phyloP scores from a whole-genome alignment of 2,797 vertebrate species.

The Pteronotus mesoamericanus region DNA sequence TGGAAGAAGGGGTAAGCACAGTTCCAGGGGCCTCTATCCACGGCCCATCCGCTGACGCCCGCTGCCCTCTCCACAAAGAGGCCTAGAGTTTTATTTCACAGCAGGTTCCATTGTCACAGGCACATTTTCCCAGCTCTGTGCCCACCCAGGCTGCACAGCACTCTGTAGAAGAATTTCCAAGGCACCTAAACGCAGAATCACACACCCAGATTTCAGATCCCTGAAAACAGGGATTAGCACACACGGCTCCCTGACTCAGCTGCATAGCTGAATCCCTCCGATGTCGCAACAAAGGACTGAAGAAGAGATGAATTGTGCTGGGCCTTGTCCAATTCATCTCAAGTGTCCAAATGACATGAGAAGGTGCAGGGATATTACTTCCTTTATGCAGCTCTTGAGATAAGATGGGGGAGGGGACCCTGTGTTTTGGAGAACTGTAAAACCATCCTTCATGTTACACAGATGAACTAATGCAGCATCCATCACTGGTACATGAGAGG shows the following conservation, averaged over 20 bases:
- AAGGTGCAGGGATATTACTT: background rate
- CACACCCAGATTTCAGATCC: background rate
- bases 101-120: background rate
- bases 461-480: conserved; percentile 45
- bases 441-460: background rate
- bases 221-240: background rate
- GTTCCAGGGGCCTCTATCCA: background rate
- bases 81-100: background rate
- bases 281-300: background rate
- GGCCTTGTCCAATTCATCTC: background rate
- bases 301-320: background rate
- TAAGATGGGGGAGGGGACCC: background rate
- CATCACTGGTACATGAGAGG: conserved; percentile 37
- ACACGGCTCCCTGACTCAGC: background rate
- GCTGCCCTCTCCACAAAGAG: background rate
- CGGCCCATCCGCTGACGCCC: background rate
- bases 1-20: background rate
- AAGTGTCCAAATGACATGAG: background rate
- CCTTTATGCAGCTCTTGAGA: background rate
- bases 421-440: background rate
- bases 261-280: background rate
- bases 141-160: background rate
- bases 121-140: background rate
- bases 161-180: background rate
- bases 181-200: background rate